These are phyloP conservation scores for Eupithecia inturbata DNA, from an alignment of 2,888 invertebrate genomes.

Conservation along the genomic window DNA sequence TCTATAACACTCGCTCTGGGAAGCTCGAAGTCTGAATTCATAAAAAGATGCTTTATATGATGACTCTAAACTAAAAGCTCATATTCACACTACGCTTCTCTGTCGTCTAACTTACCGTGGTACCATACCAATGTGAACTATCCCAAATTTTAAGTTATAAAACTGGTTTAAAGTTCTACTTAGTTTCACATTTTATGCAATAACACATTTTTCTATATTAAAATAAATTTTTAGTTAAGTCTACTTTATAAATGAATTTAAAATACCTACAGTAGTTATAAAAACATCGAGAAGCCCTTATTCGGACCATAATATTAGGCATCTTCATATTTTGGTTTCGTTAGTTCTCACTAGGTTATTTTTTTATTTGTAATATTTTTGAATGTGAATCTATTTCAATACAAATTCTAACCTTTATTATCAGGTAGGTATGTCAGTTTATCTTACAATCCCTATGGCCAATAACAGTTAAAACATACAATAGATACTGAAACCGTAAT, in stretches of 20 bases:
- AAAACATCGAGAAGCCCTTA: neutral
- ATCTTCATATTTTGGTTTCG: constrained; percentile 1
- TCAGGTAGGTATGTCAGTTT: constrained; percentile 12
- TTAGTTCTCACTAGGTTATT: neutral
- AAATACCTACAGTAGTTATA: constrained; percentile 3
- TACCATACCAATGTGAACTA: constrained; percentile 72
- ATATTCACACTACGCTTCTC: constrained; percentile 72
- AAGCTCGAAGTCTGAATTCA: constrained; percentile 61
- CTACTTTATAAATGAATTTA: neutral
- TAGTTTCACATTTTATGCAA: constrained; percentile 65
- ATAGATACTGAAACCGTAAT: constrained; percentile 13
- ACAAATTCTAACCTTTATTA: constrained; percentile 20
- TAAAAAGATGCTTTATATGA: constrained; percentile 70
- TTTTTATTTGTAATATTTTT: neutral
- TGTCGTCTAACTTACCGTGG: constrained; percentile 79
- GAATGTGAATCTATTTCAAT: constrained; percentile 21
- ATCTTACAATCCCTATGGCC: constrained; percentile 27
- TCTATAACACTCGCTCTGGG: constrained; percentile 66
- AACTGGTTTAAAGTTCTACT: constrained; percentile 60
- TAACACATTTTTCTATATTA: constrained; percentile 48
- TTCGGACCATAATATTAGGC: constrained; percentile 8
- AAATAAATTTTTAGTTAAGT: neutral
- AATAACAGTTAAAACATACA: constrained; percentile 32
- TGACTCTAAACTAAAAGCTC: constrained; percentile 78
- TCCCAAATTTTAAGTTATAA: constrained; percentile 57